Conservation (phyloP, 2,113 vertebrate species). For the Peromyscus maniculatus region DNA sequence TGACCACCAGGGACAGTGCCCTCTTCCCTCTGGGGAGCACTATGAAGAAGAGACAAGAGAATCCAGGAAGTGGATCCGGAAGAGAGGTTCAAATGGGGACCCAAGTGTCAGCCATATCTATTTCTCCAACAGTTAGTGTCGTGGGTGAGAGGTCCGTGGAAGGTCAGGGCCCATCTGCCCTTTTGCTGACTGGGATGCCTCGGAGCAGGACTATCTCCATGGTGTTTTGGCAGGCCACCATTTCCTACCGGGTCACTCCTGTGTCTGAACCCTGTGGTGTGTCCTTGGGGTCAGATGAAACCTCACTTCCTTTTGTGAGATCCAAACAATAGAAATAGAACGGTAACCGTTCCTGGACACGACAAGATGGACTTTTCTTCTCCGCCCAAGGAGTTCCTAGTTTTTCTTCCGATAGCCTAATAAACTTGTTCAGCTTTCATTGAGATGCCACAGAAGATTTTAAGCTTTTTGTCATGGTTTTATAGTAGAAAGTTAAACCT, state of each 20-base stretch:
- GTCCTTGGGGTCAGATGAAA: neutral
- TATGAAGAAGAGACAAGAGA: neutral
- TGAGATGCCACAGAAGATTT: conserved; percentile 21
- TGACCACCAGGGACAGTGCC: neutral
- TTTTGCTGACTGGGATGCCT: rapidly evolving
- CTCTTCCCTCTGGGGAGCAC: neutral
- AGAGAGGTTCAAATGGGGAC: neutral
- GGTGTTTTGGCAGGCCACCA: rapidly evolving
- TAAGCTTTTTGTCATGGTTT: conserved; percentile 13
- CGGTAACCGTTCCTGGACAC: neutral
- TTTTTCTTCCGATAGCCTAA: neutral
- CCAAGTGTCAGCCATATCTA: neutral
- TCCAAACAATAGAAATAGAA: neutral
- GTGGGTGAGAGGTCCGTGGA: neutral
- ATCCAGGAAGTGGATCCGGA: neutral
- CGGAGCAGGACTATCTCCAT: neutral
- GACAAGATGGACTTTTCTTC: neutral
- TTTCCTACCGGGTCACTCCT: neutral
- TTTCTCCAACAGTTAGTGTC: neutral
- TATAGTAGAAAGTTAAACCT: conserved; percentile 29
- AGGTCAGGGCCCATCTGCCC: rapidly evolving
- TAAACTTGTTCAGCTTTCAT: neutral
- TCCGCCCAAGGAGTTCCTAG: neutral
- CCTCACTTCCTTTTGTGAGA: neutral
- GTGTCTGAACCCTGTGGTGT: neutral